Conservation (phyloP, 2,888 invertebrate species). For the Limnephilus marmoratus region DNA sequence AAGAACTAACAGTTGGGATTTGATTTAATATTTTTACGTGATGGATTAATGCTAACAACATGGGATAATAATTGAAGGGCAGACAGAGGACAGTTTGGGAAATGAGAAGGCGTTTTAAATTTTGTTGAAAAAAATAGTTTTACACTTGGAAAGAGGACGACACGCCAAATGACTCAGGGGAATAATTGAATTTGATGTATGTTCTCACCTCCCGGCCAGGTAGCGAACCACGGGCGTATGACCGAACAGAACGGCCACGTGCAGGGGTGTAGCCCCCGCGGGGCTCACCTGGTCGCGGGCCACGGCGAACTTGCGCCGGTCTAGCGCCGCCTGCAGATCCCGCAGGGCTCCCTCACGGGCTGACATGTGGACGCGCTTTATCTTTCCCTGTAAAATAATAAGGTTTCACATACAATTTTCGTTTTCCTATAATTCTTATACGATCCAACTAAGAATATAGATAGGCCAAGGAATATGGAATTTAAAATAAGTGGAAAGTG, state of each 20-base stretch:
- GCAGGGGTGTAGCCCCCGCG: conserved; percentile 90
- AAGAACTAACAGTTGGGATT: background rate
- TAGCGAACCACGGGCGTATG: conserved; percentile 87
- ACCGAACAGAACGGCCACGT: conserved; percentile 90
- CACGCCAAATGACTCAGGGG: no score
- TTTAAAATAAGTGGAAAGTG: no score
- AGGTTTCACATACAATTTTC: background rate
- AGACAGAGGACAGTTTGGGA: no score
- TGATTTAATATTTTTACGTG: background rate
- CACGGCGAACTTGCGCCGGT: conserved; percentile 93
- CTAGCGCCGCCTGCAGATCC: conserved; percentile 90
- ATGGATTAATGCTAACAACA: no score
- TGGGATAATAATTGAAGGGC: no score
- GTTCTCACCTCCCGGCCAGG: conserved; percentile 75
- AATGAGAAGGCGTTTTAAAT: no score
- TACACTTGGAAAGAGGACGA: no score
- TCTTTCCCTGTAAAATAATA: conserved; percentile 84
- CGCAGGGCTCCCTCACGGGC: conserved; percentile 90
- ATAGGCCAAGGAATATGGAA: no score
- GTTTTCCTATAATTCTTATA: no score
- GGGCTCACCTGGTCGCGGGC: conserved; percentile 91
- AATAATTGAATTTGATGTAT: background rate
- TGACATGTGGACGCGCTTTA: conserved; percentile 91
- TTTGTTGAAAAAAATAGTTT: no score
- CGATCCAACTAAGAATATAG: no score